A percentile compares a stretch with the other conserved stretches of the same genome.
phyloP scores from a whole-genome alignment of 1,140 invertebrate species.

The Drosophila willistoni region DNA sequence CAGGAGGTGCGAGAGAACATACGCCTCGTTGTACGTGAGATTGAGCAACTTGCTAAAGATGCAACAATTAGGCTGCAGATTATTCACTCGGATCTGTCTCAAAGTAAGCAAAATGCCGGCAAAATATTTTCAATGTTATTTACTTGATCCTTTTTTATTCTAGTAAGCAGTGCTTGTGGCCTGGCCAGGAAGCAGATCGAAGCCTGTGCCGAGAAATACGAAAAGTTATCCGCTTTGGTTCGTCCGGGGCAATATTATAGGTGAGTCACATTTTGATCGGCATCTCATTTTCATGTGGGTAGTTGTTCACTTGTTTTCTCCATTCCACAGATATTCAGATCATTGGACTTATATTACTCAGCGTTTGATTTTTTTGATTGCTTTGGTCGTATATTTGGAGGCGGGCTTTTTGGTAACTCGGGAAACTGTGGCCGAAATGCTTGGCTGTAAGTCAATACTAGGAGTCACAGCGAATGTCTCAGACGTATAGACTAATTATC shows the following conservation, averaged over 20 bases:
- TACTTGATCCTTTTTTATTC: neutral
- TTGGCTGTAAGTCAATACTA: slow-evolving; percentile 87
- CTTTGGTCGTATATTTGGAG: slow-evolving; percentile 92
- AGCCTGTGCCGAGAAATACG: slow-evolving; percentile 85
- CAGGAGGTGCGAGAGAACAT: slow-evolving; percentile 89
- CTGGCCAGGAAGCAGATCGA: slow-evolving; percentile 85
- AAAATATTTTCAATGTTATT: neutral
- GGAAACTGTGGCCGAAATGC: slow-evolving; percentile 90
- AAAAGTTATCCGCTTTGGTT: slow-evolving; percentile 85
- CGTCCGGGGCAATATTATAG: slow-evolving; percentile 89
- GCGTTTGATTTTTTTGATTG: slow-evolving; percentile 89
- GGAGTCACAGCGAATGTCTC: neutral
- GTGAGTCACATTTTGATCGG: slow-evolving; percentile 60
- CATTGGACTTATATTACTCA: slow-evolving; percentile 94
- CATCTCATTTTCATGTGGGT: neutral
- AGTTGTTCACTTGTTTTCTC: slow-evolving; percentile 76
- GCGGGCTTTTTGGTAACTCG: slow-evolving; percentile 88
- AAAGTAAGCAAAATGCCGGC: slow-evolving; percentile 84
- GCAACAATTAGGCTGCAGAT: slow-evolving; percentile 88
- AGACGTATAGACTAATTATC: neutral
- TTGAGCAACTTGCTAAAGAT: slow-evolving; percentile 88
- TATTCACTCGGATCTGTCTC: slow-evolving; percentile 87
- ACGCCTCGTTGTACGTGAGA: slow-evolving; percentile 86
- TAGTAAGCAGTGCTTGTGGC: slow-evolving; percentile 84
- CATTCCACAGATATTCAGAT: slow-evolving; percentile 89